Conservation (phyloP, 2,888 invertebrate genomes). For the Polydrusus tereticollis region DNA sequence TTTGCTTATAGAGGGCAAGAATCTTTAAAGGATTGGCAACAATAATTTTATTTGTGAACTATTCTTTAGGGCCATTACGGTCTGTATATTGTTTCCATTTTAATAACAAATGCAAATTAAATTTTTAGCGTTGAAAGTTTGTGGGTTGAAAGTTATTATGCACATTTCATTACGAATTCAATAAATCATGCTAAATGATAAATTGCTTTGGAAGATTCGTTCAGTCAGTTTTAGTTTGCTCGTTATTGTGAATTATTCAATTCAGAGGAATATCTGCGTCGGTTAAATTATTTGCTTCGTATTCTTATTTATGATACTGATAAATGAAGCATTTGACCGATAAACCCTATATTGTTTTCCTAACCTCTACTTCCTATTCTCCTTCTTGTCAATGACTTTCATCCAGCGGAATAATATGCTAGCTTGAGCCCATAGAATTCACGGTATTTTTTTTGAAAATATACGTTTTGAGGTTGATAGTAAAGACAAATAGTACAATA, state of each 20-base stretch:
- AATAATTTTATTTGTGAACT: constrained; percentile 8
- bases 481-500: too few relatives aligned
- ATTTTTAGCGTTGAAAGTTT: constrained; percentile 34
- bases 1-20: background rate
- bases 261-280: background rate
- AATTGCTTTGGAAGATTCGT: constrained; percentile 29
- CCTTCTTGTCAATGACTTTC: too few relatives aligned
- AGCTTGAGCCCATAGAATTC: too few relatives aligned
- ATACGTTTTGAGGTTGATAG: too few relatives aligned
- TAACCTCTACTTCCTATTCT: too few relatives aligned
- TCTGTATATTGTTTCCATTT: constrained; percentile 31
- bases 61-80: constrained; percentile 5
- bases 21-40: constrained; percentile 5
- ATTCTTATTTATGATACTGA: background rate
- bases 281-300: constrained; percentile 9
- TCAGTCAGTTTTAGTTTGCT: constrained; percentile 25
- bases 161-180: constrained; percentile 42
- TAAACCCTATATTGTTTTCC: background rate
- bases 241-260: constrained; percentile 21
- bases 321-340: background rate
- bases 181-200: constrained; percentile 45
- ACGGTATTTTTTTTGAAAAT: too few relatives aligned
- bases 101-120: constrained; percentile 34
- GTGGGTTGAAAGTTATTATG: constrained; percentile 40
- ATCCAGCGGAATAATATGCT: too few relatives aligned